phyloP scores from a whole-genome alignment of 2,113 vertebrate species.

The Passer domesticus region DNA sequence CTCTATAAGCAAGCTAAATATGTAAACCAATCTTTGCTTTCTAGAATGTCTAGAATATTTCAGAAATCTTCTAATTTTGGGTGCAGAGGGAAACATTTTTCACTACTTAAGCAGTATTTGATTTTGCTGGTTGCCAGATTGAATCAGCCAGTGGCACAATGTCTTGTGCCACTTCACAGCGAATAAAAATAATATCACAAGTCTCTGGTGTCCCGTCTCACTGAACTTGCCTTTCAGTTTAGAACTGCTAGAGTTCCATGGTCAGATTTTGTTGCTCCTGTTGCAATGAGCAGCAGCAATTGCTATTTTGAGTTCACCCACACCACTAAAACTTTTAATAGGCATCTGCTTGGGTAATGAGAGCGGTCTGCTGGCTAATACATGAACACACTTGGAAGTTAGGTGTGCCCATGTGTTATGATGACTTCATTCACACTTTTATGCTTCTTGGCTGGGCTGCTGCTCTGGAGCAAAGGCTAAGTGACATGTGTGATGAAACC shows the following conservation, averaged over 20 bases:
- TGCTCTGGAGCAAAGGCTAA: slow-evolving; percentile 8
- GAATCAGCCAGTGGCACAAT: not conserved
- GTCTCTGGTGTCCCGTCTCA: not conserved
- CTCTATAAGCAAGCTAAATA: not conserved
- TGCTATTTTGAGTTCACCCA: not conserved
- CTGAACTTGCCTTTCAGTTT: not conserved
- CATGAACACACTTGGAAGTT: not conserved
- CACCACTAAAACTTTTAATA: not conserved
- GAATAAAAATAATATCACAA: not conserved
- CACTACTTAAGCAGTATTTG: not conserved
- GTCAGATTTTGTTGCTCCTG: not conserved
- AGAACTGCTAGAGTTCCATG: not conserved
- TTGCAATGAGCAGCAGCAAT: not conserved
- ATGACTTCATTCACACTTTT: slow-evolving; percentile 5
- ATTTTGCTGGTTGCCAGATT: not conserved
- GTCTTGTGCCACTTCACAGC: not conserved
- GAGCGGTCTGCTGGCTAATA: not conserved
- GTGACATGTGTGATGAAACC: not conserved
- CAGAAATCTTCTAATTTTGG: not conserved
- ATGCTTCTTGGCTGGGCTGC: not conserved
- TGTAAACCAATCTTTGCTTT: not conserved
- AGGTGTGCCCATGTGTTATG: not conserved
- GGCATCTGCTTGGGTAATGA: not conserved
- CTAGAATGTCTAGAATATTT: not conserved
- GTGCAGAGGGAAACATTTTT: not conserved